Evolutionary conservation across 2,797 vertebrate genomes (phyloP).

Genomic region (Lycodopsis pacificus): DNA sequence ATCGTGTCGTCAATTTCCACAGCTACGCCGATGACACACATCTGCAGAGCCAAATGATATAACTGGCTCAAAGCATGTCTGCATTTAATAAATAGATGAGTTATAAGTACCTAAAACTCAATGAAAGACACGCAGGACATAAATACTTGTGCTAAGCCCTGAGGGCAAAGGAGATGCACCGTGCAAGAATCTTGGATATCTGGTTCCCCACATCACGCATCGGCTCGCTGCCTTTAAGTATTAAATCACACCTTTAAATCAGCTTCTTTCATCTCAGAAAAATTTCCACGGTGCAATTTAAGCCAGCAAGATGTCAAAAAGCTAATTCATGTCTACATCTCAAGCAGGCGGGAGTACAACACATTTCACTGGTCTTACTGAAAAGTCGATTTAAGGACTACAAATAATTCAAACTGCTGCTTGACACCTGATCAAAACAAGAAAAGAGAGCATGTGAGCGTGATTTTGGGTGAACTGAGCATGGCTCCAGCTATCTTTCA

Average conservation of each 20-base stretch:
- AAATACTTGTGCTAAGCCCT: constrained; percentile 21
- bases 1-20: constrained; percentile 20
- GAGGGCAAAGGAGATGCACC: constrained; percentile 27
- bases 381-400: constrained; percentile 29
- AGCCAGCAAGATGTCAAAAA: constrained; percentile 36
- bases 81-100: background rate
- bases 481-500: constrained; percentile 16
- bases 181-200: constrained; percentile 28
- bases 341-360: constrained; percentile 11
- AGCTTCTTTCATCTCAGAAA: constrained; percentile 30
- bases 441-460: constrained; percentile 3
- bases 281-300: constrained; percentile 3
- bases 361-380: constrained; percentile 34
- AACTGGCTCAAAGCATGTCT: constrained; percentile 8
- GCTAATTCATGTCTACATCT: constrained; percentile 35
- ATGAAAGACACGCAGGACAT: constrained; percentile 27
- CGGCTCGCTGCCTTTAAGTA: background rate
- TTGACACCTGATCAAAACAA: constrained; percentile 42
- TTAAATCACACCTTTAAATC: constrained; percentile 31
- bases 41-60: constrained; percentile 10
- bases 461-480: constrained; percentile 26
- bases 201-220: constrained; percentile 25
- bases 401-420: constrained; percentile 36
- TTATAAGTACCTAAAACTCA: constrained; percentile 10
- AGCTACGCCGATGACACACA: constrained; percentile 18